Evolutionary conservation across 2,888 invertebrate species (phyloP), one percentile per base, ranked within the genome.

Genomic region (Amblyjoppa proteus): DNA sequence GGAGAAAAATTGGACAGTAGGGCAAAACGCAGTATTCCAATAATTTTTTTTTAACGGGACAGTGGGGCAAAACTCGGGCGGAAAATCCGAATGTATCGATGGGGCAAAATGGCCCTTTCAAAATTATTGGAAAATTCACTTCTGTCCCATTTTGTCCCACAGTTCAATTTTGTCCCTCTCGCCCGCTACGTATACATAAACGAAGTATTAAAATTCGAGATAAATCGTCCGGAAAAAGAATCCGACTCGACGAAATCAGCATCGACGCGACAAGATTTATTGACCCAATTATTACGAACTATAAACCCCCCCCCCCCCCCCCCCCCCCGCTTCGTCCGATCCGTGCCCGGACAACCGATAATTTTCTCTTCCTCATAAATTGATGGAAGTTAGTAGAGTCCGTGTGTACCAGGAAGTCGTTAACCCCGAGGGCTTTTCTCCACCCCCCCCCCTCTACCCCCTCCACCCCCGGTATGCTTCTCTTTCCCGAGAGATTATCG

Each of bases 201-300:
- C 25, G 25, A 56, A 20, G 9, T 20, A 56, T 13, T 9, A 25
- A 58, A 58, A 58, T 25, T 28, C 13, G 11, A 58, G 11, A 58
- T 13, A 25, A 58, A 28, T 58, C 0, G 25, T 28, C 2, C 1
- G 3, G 28, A 25, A 58, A 45, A n/a, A 20, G 70, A 45, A 78
- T 34, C 28, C 5, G 6, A 16, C 34, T 16, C 34, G 45, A 64
- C 13, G 49, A 58, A 53, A 56, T 41, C 68, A 64, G 77, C 68
- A 77, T 70, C 81, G 71, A 68, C 71, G 56, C 61, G 77, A 69
- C 82, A 51, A 76, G 82, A 85, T 85, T 85, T 85, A 85, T 85
- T 64, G 85, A 85, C 78, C 82, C 82, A 80, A 79, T 85, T 85
- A 85, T 83, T 83, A 80, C 49, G 41, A 75, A 75, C 82, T 49